These are phyloP conservation scores for Callocephalon fimbriatum DNA, from an alignment of 2,113 vertebrate genomes.

Conservation along the genomic window DNA sequence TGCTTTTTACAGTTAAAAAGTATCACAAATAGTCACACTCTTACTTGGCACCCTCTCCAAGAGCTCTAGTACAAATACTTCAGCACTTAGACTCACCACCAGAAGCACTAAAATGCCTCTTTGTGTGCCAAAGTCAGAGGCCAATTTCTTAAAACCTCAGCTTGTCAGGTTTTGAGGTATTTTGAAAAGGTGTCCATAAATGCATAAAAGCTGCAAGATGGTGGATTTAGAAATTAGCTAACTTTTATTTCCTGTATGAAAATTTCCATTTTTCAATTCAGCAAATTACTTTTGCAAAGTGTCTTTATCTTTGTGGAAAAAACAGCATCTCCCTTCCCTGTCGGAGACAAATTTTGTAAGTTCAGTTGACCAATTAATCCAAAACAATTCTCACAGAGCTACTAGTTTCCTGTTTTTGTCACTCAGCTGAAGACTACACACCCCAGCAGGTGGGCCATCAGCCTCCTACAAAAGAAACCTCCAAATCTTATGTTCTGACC, in stretches of 20 bases:
- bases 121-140: neutral
- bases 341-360: neutral
- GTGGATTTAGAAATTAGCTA: neutral
- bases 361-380: neutral
- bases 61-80: neutral
- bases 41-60: neutral
- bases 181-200: neutral
- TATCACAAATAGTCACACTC: neutral
- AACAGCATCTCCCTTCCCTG: rapidly evolving
- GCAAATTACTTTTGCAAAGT: neutral
- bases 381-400: neutral
- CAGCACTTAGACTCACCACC: neutral
- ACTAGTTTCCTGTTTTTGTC: neutral
- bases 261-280: neutral
- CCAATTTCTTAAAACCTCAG: neutral
- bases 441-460: neutral
- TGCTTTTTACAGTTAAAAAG: neutral
- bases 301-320: neutral
- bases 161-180: neutral
- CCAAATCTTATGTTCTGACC: neutral
- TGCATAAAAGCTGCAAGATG: neutral
- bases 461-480: neutral
- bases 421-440: neutral
- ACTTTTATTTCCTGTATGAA: neutral
- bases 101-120: neutral